phyloP scores from a whole-genome alignment of 2,113 vertebrate genomes.

The Larimichthys polyactis region DNA sequence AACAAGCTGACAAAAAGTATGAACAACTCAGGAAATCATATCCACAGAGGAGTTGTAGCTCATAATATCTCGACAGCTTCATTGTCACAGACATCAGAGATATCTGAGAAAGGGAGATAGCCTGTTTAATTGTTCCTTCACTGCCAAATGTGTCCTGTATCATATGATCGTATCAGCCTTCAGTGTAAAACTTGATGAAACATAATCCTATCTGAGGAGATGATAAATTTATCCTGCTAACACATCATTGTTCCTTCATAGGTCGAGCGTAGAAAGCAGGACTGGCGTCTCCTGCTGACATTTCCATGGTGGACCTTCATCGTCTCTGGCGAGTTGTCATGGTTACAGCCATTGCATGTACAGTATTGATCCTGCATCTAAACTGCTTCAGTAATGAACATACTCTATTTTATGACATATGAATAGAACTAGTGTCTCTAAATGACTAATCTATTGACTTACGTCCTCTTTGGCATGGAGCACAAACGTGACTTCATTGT shows the following conservation, averaged over 20 bases:
- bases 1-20: too few relatives aligned
- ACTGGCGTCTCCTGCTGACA: background rate
- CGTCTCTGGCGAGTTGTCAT: slow-evolving; percentile 8
- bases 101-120: background rate
- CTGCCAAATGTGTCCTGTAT: background rate
- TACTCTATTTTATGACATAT: background rate
- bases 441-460: background rate
- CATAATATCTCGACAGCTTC: background rate
- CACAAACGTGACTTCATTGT: background rate
- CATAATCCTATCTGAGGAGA: background rate
- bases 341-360: background rate
- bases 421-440: background rate
- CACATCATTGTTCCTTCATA: background rate
- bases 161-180: background rate
- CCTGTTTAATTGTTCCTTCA: background rate
- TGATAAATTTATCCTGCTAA: background rate
- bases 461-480: background rate
- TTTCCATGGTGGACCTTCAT: background rate
- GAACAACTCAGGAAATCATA: too few relatives aligned
- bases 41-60: background rate
- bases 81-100: background rate
- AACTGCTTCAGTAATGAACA: background rate
- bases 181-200: background rate
- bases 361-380: background rate
- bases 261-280: too few relatives aligned